These are phyloP conservation scores for Gymnosoma rotundatum DNA, from an alignment of 2,888 invertebrate species.

Conservation along the genomic window DNA sequence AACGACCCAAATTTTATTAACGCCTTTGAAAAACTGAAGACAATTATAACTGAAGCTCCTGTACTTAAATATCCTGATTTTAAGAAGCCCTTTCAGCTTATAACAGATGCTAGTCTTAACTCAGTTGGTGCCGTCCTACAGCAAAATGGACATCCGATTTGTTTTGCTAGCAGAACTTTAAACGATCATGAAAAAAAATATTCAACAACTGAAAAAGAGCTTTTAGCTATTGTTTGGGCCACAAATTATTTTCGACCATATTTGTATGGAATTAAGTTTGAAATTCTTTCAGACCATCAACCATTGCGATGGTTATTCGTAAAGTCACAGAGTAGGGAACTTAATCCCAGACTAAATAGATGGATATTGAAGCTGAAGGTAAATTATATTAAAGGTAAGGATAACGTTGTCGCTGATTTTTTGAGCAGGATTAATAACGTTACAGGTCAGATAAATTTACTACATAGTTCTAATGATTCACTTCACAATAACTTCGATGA, in stretches of 20 bases:
- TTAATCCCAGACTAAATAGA: slow-evolving; percentile 28
- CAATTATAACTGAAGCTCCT: slow-evolving; percentile 27
- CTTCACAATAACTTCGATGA: slow-evolving; percentile 24
- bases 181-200: slow-evolving; percentile 33
- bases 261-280: slow-evolving; percentile 23
- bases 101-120: slow-evolving; percentile 40
- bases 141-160: slow-evolving; percentile 29
- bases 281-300: slow-evolving; percentile 25
- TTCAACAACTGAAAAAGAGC: slow-evolving; percentile 28
- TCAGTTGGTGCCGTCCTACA: slow-evolving; percentile 29
- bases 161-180: slow-evolving; percentile 38
- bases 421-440: too few species aligned
- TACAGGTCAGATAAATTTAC: slow-evolving; percentile 25
- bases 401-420: slow-evolving; percentile 28
- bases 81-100: slow-evolving; percentile 18
- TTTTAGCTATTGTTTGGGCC: slow-evolving; percentile 37
- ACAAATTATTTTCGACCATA: slow-evolving; percentile 37
- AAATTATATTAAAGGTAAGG: slow-evolving; percentile 24
- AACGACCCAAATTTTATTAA: slow-evolving; percentile 36
- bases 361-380: slow-evolving; percentile 17
- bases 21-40: slow-evolving; percentile 38
- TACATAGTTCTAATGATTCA: slow-evolving; percentile 12
- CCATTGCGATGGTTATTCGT: slow-evolving; percentile 32
- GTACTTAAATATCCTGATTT: slow-evolving; percentile 32
- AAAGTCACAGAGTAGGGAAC: slow-evolving; percentile 17